Base-by-base conservation (phyloP, 2,113 vertebrate genomes). In the Illadopsis cleaveri region DNA sequence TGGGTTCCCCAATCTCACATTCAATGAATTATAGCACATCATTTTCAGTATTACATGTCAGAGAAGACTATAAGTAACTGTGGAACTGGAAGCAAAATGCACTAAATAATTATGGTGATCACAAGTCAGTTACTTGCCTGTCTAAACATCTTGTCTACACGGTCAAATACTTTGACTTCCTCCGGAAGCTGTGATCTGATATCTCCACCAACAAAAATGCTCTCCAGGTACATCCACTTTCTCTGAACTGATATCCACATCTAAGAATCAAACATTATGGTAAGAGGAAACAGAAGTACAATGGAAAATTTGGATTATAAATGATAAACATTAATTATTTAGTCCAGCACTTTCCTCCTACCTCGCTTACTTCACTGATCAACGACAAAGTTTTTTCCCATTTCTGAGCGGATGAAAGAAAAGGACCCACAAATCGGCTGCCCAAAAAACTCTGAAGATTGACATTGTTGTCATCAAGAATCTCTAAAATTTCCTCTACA, bases 181-280 rank as follows among this genome's bases (percentile, higher is more conserved):
- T 99, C 99, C 0, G 99, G 98, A 83, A 99, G 98, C 71, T 99
- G 99, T 5, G 98, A 98, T 79, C 99, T 95, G 95, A 99, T 99
- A 91, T 99, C 99, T 48, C 98, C 99, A 38, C 98, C 98, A 28
- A 99, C 98, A 93, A 99, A 99, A 82, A 99, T 99, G 96, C 98
- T 99, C 91, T 99, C 99, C 66, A 99, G 95, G 87, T 99, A 99
- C 98, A 99, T 99, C 99, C 99, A 99, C 96, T 99, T 99, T 11
- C 99, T 98, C 95, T 99, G 99, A 35, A 99, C 99, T 40, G 98
- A 88, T 98, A 99, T 94, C 99, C 99, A 99, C 35, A 99, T 97
- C 99, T 99, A 93, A 8, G 45, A 89, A 22, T 16, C 71, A 76
- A 86, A 62, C 1, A 13, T 50, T 20, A 51, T 8, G 3, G 1